A percentile compares a stretch with the other conserved stretches of the same genome.
Conservation (phyloP, 2,888 invertebrate species). For the Enchytraeus crypticus region DNA sequence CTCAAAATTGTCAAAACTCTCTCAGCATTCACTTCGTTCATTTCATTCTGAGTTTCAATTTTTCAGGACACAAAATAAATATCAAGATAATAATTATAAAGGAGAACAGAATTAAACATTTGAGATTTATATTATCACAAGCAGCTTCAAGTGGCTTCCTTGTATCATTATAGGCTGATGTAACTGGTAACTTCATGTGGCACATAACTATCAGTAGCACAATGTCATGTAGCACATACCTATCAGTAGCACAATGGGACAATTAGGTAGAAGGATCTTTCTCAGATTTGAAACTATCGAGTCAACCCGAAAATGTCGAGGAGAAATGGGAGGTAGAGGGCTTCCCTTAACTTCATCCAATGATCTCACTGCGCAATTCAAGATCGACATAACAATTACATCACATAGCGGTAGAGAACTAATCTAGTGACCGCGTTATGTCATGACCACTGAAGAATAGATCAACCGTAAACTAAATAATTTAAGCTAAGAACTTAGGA, state of each 20-base stretch:
- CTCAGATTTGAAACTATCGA: not conserved
- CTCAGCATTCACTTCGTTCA: too few species aligned
- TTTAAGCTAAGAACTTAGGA: too few species aligned
- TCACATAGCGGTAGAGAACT: too few species aligned
- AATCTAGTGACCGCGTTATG: too few species aligned
- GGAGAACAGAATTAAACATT: not conserved
- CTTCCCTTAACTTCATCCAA: not conserved
- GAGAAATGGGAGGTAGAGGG: not conserved
- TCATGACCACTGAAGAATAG: too few species aligned
- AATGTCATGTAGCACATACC: slow-evolving; percentile 28
- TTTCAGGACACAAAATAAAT: too few species aligned
- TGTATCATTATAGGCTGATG: not conserved
- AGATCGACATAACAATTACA: too few species aligned
- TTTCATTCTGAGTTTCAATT: too few species aligned
- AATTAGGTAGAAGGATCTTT: slow-evolving; percentile 13
- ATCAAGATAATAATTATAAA: not conserved
- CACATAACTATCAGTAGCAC: not conserved
- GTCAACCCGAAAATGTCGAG: not conserved
- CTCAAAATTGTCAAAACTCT: too few species aligned
- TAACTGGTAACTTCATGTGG: not conserved
- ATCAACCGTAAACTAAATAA: too few species aligned
- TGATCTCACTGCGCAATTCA: not conserved
- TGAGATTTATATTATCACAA: not conserved
- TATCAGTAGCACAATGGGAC: slow-evolving; percentile 38
- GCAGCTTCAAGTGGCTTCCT: too few species aligned